Base-by-base conservation (phyloP, 2,888 invertebrate species). In the Nomada ruficornis region DNA sequence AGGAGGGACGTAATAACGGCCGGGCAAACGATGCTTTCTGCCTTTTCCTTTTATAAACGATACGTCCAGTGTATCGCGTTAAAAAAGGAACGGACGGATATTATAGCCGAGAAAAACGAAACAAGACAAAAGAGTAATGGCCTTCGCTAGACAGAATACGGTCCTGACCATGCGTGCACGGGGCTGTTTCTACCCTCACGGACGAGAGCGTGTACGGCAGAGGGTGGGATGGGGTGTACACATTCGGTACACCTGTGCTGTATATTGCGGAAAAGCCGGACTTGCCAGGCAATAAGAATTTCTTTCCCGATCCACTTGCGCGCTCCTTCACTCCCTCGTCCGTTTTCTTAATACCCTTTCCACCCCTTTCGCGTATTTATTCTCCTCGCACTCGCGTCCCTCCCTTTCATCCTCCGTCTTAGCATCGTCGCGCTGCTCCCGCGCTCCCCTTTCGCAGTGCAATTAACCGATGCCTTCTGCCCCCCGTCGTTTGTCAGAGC, bases 191-290 rank as follows among this genome's bases (percentile, higher is more conserved):
- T 71, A 80, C 86, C 84, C 86, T 81, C 78, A 59, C 69, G 82
- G 77, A 64, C 67, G 80, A 59, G 68, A 71, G 70, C 70, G 76
- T 71, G 85, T 68, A 65, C 70, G 85, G 81, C 80, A 77, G 73
- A 80, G 79, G 78, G 75, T 71, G 75, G 72, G 73, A 60, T 42
- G 73, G 82, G 76, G 79, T 76, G 78, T 77, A 89, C 91, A 92
- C 93, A 93, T 93, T 93, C 89, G 91, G 92, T 91, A 92, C 93
- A 93, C 93, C 93, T 93, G 93, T 90, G 92, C 91, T 90, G 91
- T 93, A 93, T 93, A 93, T 93, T 93, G 92, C 93, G 92, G 91
- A 93, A 93, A 92, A 90, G 90, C 93, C 90, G 92, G 92, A 93
- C 92, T 92, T 89, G 90, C 91, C 91, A 91, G 90, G 91, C 91